Percentiles rank a stretch among this genome's conserved stretches.
Evolutionary conservation across 2,113 vertebrate species (phyloP).

Genomic region (Notechis scutatus): DNA sequence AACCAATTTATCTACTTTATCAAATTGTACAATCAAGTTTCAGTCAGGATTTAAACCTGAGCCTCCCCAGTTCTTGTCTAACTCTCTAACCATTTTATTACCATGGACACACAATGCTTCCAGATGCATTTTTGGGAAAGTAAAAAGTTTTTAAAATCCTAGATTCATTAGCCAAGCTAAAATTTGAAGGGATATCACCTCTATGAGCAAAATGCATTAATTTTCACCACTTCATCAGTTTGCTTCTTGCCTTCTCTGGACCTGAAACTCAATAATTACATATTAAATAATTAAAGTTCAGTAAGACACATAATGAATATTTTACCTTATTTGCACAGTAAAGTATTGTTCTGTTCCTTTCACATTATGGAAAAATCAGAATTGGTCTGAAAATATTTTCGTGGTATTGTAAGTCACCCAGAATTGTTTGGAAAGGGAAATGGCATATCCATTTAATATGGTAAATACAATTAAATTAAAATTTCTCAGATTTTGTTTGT

Average conservation of each 20-base stretch:
- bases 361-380: neutral
- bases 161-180: neutral
- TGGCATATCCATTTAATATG: neutral
- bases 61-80: neutral
- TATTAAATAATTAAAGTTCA: neutral
- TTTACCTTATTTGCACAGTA: neutral
- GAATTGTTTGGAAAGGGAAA: neutral
- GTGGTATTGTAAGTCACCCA: neutral
- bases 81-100: neutral
- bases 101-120: neutral
- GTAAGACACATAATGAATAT: neutral
- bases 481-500: neutral
- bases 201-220: neutral
- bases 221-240: neutral
- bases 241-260: neutral
- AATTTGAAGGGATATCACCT: neutral
- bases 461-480: neutral
- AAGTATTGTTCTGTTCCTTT: neutral
- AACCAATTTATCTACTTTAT: neutral
- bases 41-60: neutral
- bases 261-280: neutral
- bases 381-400: neutral
- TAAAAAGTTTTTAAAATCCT: neutral
- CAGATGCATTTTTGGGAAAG: neutral
- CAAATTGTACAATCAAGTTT: neutral